Conservation (phyloP, 2,888 invertebrate species). For the Meghimatium bilineatum region DNA sequence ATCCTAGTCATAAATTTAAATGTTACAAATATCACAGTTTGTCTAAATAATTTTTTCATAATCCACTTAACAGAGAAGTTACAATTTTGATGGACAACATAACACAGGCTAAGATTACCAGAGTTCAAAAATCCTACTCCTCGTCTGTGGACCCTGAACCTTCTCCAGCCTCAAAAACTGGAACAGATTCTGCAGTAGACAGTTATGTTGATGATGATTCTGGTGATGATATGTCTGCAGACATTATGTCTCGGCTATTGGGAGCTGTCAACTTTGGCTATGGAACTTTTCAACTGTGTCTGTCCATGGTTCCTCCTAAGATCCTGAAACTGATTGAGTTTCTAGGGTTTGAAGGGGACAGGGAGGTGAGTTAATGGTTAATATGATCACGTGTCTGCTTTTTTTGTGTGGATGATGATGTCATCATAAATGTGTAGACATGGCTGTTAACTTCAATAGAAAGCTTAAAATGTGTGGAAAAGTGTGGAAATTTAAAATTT, state of each 20-base stretch:
- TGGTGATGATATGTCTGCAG: constrained; percentile 29
- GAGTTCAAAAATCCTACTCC: constrained; percentile 20
- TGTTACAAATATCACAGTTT: too few relatives aligned
- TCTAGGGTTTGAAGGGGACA: constrained; percentile 84
- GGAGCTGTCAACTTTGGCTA: constrained; percentile 85
- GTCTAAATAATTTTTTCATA: too few relatives aligned
- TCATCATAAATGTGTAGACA: too few relatives aligned
- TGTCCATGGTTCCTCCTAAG: constrained; percentile 83
- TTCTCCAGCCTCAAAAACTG: too few relatives aligned
- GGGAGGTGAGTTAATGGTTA: constrained; percentile 59
- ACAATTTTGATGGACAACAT: constrained; percentile 25
- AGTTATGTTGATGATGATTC: background rate
- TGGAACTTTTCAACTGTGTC: constrained; percentile 82
- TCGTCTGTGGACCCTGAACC: constrained; percentile 36
- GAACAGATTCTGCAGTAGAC: background rate
- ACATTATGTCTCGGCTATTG: constrained; percentile 79
- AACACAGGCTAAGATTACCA: constrained; percentile 16
- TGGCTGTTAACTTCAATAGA: too few relatives aligned
- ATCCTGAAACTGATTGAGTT: constrained; percentile 81
- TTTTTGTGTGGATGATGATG: too few relatives aligned
- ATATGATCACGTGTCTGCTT: background rate
- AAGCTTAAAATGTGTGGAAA: too few relatives aligned
- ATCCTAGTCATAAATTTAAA: too few relatives aligned
- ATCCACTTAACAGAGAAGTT: constrained; percentile 27
- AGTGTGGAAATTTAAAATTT: too few relatives aligned